Evolutionary conservation across 1,140 invertebrate genomes (phyloP), one percentile per base, ranked within the genome.

Genomic region (Drosophila varians): DNA sequence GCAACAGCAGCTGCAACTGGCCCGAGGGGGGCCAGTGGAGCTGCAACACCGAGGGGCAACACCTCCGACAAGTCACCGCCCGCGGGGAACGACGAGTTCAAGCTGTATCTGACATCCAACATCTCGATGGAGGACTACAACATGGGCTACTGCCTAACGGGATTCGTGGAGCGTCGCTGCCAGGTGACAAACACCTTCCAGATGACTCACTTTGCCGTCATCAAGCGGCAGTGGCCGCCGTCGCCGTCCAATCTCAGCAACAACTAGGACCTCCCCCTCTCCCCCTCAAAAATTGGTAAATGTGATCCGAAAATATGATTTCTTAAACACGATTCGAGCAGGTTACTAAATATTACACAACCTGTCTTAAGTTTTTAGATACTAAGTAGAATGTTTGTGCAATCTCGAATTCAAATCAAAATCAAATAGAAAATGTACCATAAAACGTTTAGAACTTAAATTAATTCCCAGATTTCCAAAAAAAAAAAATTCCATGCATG

Each of bases 111-210:
- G 62, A 91, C 83, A 45, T 91, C 90, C 56, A 91, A 91, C 72
- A 91, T 91, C 52, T 90, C 90, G 40, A 94, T 94, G 77, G 94
- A 95, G 31, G 96, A 97, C 91, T 96, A 96, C 92, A 96, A 96
- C 90, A 96, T 96, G 94, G 96, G 96, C 26, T 97, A 97, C 92
- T 95, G 95, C 77, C 96, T 97, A 93, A 97, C 96, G 0, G 96
- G 96, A 8, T 96, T 95, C 5, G 91, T 97, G 71, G 96, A 97
- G 89, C 93, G 96, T n/a, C 96, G 96, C 47, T 94, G 93, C 80
- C 94, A 94, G 74, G 94, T 95, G 83, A 94, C 94, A 61, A 95
- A 95, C 91, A 93, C 93, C 65, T 96, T 96, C 90, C 95, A 96
- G 91, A 95, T 96, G 92, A 96, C 96, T 40, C 96, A 97, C 90